Conservation (phyloP, 2,797 vertebrate genomes). For the Fringilla coelebs region DNA sequence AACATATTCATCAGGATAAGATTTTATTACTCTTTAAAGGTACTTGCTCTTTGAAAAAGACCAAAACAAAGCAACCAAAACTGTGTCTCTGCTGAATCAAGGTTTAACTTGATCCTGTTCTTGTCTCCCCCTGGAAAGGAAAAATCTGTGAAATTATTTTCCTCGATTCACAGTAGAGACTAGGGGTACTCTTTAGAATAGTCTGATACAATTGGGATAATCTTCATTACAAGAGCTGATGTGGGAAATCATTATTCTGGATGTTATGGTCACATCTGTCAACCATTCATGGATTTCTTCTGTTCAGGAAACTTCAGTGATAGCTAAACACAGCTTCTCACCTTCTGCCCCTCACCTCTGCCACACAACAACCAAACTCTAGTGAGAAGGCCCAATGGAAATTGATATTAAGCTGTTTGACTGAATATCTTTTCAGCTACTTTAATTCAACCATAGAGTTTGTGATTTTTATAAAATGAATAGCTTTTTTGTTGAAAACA, state of each 20-base stretch:
- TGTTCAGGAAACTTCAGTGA: background rate
- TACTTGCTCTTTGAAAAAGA: background rate
- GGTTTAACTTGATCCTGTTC: background rate
- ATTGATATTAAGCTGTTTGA: background rate
- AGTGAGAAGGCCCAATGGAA: background rate
- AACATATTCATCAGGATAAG: background rate
- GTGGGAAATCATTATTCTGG: background rate
- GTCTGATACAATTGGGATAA: background rate
- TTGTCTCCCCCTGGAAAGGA: background rate
- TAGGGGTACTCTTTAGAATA: background rate
- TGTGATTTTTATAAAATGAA: background rate
- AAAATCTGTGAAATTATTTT: background rate
- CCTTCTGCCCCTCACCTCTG: background rate
- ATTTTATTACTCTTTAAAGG: background rate
- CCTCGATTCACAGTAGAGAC: background rate
- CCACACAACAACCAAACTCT: background rate
- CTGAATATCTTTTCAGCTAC: background rate
- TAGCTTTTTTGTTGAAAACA: background rate
- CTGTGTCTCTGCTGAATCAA: background rate
- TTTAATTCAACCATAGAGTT: background rate
- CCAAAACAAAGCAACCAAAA: background rate
- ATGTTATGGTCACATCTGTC: background rate
- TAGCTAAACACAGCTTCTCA: background rate
- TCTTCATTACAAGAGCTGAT: background rate
- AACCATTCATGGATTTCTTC: background rate